Evolutionary conservation across 2,888 invertebrate genomes (phyloP).

Genomic region (Parnassius smintheus): DNA sequence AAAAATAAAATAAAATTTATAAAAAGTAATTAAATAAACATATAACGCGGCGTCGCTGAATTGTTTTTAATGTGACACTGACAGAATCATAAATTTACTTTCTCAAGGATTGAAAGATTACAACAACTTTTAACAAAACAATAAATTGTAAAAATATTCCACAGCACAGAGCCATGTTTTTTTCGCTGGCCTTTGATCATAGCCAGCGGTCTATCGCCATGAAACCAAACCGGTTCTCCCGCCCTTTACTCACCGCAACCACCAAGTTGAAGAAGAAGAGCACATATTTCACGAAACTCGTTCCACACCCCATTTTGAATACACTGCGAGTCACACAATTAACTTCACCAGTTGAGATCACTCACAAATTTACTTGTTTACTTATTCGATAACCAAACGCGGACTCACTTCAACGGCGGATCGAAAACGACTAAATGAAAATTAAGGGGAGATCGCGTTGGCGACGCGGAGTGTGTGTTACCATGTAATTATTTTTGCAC

Average conservation of each 20-base stretch:
- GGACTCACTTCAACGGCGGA: constrained; percentile 41
- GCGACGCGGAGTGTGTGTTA: constrained; percentile 51
- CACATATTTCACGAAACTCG: constrained; percentile 89
- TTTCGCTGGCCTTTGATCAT: constrained; percentile 61
- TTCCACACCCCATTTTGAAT: constrained; percentile 85
- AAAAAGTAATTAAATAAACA: too few relatives aligned
- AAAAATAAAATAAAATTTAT: too few relatives aligned
- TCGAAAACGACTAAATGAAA: constrained; percentile 66
- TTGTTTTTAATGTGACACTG: too few relatives aligned
- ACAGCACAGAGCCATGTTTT: constrained; percentile 36
- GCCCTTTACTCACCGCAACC: constrained; percentile 86
- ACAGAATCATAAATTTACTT: too few relatives aligned
- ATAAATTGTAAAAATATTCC: neutral
- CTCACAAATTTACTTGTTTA: constrained; percentile 60
- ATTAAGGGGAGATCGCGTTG: constrained; percentile 64
- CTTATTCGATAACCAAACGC: constrained; percentile 39
- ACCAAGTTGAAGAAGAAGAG: constrained; percentile 90
- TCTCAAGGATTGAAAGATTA: too few relatives aligned
- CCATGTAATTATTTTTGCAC: constrained; percentile 27
- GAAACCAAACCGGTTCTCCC: constrained; percentile 68
- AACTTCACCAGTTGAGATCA: constrained; percentile 61
- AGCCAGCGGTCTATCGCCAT: constrained; percentile 55
- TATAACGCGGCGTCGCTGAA: too few relatives aligned
- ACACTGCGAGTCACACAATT: constrained; percentile 61
- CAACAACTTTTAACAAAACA: neutral